A percentile compares a stretch with the other conserved stretches of the same genome.
phyloP scores from a whole-genome alignment of 2,888 invertebrate species.

The Drosophila paucipuncta region DNA sequence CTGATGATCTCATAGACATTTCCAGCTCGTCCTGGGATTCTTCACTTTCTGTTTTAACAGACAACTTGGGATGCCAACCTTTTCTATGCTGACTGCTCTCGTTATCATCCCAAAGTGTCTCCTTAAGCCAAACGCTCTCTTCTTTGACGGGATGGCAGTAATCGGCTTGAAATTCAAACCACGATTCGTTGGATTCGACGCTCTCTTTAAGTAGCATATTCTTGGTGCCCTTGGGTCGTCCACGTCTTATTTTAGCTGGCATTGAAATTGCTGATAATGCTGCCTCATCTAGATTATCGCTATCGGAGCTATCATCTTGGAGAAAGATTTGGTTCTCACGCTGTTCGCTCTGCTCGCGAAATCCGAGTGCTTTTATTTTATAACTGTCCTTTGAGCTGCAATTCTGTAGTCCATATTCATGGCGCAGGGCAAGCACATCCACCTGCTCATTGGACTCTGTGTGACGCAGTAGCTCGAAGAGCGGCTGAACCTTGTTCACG shows the following conservation, averaged over 20 bases:
- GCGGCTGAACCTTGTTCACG: slow-evolving; percentile 60
- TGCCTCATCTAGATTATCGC: neutral
- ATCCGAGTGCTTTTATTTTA: neutral
- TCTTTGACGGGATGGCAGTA: neutral
- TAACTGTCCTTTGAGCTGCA: neutral
- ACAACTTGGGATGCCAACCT: slow-evolving; percentile 10
- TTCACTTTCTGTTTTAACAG: slow-evolving; percentile 1
- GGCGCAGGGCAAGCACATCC: slow-evolving; percentile 41
- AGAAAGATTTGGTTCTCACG: neutral
- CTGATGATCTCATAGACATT: neutral
- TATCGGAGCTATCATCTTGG: neutral
- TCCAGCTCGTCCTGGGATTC: neutral
- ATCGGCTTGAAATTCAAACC: slow-evolving; percentile 1
- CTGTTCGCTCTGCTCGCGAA: neutral
- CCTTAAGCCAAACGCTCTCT: slow-evolving; percentile 20
- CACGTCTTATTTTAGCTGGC: slow-evolving; percentile 20
- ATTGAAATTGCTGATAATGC: neutral
- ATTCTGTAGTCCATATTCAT: slow-evolving; percentile 47
- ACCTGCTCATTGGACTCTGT: slow-evolving; percentile 46
- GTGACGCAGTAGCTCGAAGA: slow-evolving; percentile 64
- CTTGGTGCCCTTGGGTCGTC: slow-evolving; percentile 28
- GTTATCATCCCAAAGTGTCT: neutral
- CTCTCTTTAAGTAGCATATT: neutral
- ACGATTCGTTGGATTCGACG: neutral
- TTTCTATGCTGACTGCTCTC: neutral